These are phyloP conservation scores for Pteronotus mesoamericanus DNA, from an alignment of 2,797 vertebrate species.

Conservation along the genomic window DNA sequence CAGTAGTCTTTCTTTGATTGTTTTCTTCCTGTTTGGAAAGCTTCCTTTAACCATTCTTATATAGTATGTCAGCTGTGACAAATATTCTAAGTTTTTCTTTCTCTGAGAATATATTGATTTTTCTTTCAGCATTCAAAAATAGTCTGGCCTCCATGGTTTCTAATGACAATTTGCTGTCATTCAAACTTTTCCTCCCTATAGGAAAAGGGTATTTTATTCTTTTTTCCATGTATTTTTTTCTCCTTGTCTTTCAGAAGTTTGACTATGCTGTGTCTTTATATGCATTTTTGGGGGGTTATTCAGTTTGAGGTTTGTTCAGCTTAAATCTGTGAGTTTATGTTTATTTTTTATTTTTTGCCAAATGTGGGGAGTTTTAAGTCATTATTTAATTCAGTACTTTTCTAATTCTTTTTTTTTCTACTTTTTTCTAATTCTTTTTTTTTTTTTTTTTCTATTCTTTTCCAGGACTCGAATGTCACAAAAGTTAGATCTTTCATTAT, in stretches of 20 bases:
- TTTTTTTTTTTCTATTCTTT: not conserved
- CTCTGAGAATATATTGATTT: not conserved
- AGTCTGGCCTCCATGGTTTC: not conserved
- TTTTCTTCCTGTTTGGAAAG: not conserved
- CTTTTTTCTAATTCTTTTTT: too few relatives aligned
- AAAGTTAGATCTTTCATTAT: not conserved
- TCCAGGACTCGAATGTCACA: not conserved
- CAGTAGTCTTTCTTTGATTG: not conserved
- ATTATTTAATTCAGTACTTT: not conserved
- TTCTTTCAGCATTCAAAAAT: not conserved
- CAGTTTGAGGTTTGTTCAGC: not conserved
- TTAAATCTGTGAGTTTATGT: not conserved
- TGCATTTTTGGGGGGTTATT: not conserved
- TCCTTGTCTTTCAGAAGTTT: not conserved
- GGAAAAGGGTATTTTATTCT: not conserved
- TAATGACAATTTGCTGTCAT: not conserved
- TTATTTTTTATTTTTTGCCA: too few relatives aligned
- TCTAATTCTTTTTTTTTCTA: too few relatives aligned
- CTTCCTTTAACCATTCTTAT: not conserved
- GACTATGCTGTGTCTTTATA: not conserved
- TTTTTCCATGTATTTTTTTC: not conserved
- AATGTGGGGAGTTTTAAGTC: not conserved
- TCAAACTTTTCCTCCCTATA: not conserved
- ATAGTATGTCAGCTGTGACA: not conserved
- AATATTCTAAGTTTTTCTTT: not conserved